phyloP scores from a whole-genome alignment of 2,888 invertebrate genomes.

The Periphyllus acericola region DNA sequence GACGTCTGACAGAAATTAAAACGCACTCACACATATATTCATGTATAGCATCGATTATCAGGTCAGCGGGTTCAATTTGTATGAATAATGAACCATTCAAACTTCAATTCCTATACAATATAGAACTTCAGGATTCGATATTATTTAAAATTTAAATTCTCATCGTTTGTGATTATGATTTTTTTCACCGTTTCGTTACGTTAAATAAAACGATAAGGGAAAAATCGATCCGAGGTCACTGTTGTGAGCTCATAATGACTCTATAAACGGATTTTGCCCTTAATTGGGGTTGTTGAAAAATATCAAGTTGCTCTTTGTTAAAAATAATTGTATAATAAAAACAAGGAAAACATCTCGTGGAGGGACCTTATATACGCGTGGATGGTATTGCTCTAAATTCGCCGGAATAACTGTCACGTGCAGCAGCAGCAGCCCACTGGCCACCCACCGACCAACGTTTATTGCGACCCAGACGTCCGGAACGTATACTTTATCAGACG shows the following conservation, averaged over 20 bases:
- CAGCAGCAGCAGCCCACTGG: background rate
- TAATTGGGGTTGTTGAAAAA: background rate
- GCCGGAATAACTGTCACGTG: conserved; percentile 40
- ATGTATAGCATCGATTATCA: background rate
- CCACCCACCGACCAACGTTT: conserved; percentile 10
- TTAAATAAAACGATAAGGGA: background rate
- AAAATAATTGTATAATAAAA: background rate
- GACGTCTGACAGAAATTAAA: conserved; percentile 6
- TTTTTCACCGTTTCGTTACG: background rate
- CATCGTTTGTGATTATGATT: background rate
- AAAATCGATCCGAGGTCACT: background rate
- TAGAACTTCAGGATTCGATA: background rate
- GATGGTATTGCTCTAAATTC: background rate
- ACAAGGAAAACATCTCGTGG: background rate
- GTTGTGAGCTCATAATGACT: background rate
- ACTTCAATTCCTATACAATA: conserved; percentile 1
- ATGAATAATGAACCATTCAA: conserved; percentile 27
- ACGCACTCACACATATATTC: background rate
- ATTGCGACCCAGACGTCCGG: conserved; percentile 40
- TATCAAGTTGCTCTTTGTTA: background rate
- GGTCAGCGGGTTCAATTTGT: conserved; percentile 26
- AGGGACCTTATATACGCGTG: background rate
- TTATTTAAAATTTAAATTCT: conserved; percentile 13
- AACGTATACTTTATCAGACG: conserved; percentile 37
- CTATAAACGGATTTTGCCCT: background rate